These are phyloP conservation scores for Selenia dentaria DNA, from an alignment of 2,888 invertebrate species.

Conservation along the genomic window DNA sequence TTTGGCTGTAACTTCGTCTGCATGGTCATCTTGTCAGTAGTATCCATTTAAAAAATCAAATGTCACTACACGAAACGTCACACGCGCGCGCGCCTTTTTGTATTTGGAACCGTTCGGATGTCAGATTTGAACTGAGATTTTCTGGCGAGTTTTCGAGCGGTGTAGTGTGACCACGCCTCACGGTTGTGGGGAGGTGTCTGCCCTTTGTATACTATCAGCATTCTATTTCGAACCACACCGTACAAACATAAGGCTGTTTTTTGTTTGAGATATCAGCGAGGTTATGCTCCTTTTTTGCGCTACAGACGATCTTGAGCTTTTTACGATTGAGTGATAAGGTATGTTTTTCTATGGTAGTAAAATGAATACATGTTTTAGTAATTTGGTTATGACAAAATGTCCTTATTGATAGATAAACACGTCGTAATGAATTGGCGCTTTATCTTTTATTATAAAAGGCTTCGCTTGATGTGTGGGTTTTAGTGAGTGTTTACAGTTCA, in stretches of 20 bases:
- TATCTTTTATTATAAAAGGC: conserved; percentile 22
- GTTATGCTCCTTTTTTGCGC: conserved; percentile 11
- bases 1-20: conserved; percentile 81
- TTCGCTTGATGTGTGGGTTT: conserved; percentile 10
- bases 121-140: conserved; percentile 52
- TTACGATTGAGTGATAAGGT: neutral
- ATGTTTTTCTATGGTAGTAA: conserved; percentile 6
- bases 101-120: conserved; percentile 56
- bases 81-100: conserved; percentile 37
- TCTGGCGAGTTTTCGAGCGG: conserved; percentile 40
- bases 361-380: conserved; percentile 40
- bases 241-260: neutral
- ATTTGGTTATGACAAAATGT: conserved; percentile 32
- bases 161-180: conserved; percentile 52
- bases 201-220: conserved; percentile 20
- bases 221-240: conserved; percentile 2
- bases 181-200: conserved; percentile 43
- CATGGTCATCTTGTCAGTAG: conserved; percentile 68
- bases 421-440: conserved; percentile 24
- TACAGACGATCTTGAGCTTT: conserved; percentile 24
- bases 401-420: conserved; percentile 31
- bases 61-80: conserved; percentile 22
- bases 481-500: conserved; percentile 11
- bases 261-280: conserved; percentile 4
- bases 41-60: conserved; percentile 58